Evolutionary conservation across 2,888 invertebrate genomes (phyloP).

Genomic region (Lochmaea capreae): DNA sequence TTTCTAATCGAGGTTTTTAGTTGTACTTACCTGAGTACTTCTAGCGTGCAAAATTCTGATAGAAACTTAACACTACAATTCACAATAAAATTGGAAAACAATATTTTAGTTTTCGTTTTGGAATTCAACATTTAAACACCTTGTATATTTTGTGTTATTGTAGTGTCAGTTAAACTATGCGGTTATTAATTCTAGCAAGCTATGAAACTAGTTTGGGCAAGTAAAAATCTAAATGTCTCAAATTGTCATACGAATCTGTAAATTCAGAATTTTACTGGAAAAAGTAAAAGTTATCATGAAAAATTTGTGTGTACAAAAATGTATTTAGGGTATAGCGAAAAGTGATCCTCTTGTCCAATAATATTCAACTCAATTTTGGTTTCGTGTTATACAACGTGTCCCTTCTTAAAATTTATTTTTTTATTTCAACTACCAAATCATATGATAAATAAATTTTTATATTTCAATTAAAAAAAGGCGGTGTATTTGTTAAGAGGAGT

Average conservation of each 20-base stretch:
- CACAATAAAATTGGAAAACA: not conserved
- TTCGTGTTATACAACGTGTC: not conserved
- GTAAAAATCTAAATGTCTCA: not conserved
- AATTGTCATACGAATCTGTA: not conserved
- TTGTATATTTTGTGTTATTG: not conserved
- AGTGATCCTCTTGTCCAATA: not conserved
- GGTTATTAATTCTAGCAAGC: constrained; percentile 5
- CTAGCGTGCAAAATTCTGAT: not conserved
- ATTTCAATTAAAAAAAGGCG: too few species aligned
- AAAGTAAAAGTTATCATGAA: too few species aligned
- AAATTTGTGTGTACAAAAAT: too few species aligned
- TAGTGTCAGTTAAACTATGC: not conserved
- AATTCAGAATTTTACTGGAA: not conserved
- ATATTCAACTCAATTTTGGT: not conserved
- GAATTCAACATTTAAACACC: not conserved
- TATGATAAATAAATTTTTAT: too few species aligned
- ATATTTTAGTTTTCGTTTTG: not conserved
- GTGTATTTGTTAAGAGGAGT: too few species aligned
- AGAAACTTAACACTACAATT: not conserved
- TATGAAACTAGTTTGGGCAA: constrained; percentile 16
- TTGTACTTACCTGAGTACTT: constrained; percentile 2
- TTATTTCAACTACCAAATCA: too few species aligned
- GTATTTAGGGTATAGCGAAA: not conserved
- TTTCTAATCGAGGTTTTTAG: not conserved
- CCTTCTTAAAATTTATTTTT: not conserved